These are phyloP conservation scores for Eupithecia abbreviata DNA, from an alignment of 2,888 invertebrate genomes.

Conservation along the genomic window DNA sequence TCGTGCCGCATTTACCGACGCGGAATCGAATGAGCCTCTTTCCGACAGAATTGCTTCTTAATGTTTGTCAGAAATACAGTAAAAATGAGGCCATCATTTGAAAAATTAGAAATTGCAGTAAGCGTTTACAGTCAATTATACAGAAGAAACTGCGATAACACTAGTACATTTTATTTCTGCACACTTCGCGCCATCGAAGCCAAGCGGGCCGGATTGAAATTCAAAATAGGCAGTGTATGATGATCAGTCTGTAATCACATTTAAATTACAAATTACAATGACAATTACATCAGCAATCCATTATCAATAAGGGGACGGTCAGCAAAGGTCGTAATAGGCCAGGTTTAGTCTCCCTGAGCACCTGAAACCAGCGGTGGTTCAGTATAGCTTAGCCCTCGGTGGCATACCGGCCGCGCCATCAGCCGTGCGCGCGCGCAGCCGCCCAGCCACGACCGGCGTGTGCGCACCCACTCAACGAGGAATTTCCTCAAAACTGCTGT, in stretches of 20 bases:
- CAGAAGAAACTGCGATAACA: neutral
- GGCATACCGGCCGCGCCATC: conserved; percentile 53
- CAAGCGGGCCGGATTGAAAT: neutral
- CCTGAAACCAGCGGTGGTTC: neutral
- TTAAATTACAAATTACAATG: neutral
- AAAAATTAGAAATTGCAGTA: neutral
- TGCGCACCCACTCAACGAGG: neutral
- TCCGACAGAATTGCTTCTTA: neutral
- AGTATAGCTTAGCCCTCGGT: conserved; percentile 7
- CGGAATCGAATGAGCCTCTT: neutral
- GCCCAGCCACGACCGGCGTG: conserved; percentile 41
- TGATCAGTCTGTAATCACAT: neutral
- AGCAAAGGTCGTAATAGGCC: neutral
- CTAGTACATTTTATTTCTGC: neutral
- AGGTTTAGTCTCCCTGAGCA: neutral
- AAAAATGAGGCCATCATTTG: neutral
- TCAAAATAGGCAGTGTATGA: neutral
- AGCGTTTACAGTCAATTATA: neutral
- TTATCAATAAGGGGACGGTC: neutral
- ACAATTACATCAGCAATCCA: neutral
- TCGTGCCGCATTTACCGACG: neutral
- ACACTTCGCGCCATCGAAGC: neutral
- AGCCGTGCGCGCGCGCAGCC: conserved; percentile 37
- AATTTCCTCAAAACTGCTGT: conserved; percentile 2
- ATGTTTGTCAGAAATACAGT: neutral